A percentile compares a stretch with the other conserved stretches of the same genome.
Evolutionary conservation across 2,888 invertebrate species (phyloP).

Genomic region (Calameuta pallipes): DNA sequence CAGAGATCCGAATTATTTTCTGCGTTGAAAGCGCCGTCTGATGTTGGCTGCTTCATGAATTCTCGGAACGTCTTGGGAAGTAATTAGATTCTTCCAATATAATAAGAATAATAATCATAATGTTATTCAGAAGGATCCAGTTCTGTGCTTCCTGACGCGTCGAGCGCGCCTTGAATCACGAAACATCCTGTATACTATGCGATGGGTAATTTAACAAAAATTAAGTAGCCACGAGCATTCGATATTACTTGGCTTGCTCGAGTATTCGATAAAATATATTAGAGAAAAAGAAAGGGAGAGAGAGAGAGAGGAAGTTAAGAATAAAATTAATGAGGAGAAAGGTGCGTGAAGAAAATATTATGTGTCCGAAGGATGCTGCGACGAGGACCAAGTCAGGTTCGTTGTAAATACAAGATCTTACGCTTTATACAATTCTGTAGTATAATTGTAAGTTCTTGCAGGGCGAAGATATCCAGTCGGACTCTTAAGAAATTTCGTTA

Average conservation of each 20-base stretch:
- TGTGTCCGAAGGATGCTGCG: not conserved
- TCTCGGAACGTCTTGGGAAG: not conserved
- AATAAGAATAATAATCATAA: not conserved
- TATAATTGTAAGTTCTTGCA: not conserved
- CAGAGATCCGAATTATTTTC: not conserved
- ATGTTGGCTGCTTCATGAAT: not conserved
- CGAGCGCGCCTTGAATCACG: not conserved
- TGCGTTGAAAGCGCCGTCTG: not conserved
- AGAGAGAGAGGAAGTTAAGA: not conserved
- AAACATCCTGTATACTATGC: not conserved
- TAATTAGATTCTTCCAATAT: not conserved
- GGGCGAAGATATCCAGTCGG: not conserved
- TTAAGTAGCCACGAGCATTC: not conserved
- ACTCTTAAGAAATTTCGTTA: not conserved
- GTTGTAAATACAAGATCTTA: not conserved
- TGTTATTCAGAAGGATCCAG: not conserved
- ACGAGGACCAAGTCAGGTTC: not conserved
- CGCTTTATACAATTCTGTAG: not conserved
- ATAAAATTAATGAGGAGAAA: not conserved
- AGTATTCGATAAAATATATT: not conserved
- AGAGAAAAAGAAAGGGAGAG: not conserved
- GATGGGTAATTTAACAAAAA: not conserved
- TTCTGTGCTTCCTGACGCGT: not conserved
- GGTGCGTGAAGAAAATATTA: not conserved
- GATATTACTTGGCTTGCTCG: not conserved